Conservation (phyloP, 2,113 vertebrate species). For the Haplochromis vanheusdeni region DNA sequence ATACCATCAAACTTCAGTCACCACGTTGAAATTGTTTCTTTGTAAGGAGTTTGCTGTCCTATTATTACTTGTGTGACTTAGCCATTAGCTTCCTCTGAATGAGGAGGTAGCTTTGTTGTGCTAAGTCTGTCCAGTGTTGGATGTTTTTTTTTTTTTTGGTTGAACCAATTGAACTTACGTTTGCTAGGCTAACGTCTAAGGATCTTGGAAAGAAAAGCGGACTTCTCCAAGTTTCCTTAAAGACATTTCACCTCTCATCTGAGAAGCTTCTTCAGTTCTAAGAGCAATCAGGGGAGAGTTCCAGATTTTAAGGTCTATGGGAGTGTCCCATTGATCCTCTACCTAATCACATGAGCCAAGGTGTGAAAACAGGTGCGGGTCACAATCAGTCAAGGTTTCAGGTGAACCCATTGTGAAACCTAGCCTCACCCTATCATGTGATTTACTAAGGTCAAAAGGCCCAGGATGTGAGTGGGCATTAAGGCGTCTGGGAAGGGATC, state of each 20-base stretch:
- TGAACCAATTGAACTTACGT: neutral
- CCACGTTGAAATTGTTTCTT: neutral
- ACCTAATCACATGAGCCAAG: neutral
- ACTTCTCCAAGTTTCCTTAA: neutral
- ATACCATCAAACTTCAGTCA: neutral
- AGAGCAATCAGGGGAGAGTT: neutral
- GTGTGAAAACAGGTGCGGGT: fast-evolving
- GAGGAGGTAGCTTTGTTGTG: neutral
- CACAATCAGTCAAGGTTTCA: neutral
- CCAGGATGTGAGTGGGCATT: neutral
- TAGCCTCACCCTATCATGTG: neutral
- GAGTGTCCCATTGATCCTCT: neutral
- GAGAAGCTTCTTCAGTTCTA: neutral
- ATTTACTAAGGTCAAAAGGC: neutral
- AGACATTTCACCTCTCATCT: neutral
- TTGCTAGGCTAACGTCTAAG: neutral
- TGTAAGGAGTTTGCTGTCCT: neutral
- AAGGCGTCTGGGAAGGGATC: neutral
- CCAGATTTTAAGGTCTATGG: neutral
- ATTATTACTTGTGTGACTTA: neutral
- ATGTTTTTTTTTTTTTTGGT: neutral
- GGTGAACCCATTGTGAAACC: neutral
- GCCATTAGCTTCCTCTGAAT: neutral
- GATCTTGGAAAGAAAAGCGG: neutral
- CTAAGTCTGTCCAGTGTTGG: neutral